Conservation (phyloP, 2,888 invertebrate genomes). For the Sinhomidia bicolor region DNA sequence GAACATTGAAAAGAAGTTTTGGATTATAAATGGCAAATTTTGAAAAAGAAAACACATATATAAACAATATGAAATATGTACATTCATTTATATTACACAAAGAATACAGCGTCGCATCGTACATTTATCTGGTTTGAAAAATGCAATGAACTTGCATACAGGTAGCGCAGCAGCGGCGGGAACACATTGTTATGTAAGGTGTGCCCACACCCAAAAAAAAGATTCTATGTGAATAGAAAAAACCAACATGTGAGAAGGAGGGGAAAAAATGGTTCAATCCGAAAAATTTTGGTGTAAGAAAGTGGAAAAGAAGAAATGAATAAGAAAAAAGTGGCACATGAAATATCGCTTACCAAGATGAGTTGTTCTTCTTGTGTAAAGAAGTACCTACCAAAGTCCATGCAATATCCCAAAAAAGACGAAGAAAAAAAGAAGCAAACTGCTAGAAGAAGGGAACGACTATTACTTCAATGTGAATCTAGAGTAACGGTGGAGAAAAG, state of each 20-base stretch:
- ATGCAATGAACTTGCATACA: too few relatives aligned
- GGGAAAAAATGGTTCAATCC: conserved; percentile 18
- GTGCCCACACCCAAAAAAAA: not conserved
- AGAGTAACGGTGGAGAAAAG: not conserved
- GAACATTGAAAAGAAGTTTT: not conserved
- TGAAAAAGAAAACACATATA: not conserved
- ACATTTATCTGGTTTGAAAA: too few relatives aligned
- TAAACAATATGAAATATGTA: not conserved
- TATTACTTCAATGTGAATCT: not conserved
- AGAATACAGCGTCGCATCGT: too few relatives aligned
- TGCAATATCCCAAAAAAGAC: not conserved
- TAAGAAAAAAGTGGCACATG: conserved; percentile 66
- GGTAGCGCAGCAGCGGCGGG: too few relatives aligned
- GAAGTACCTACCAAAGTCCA: not conserved
- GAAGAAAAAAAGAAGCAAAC: not conserved
- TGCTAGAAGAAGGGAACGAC: not conserved
- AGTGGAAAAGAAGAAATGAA: conserved; percentile 53
- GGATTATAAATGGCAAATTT: conserved; percentile 45
- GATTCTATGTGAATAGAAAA: too few relatives aligned
- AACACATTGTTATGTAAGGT: not conserved
- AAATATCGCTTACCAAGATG: conserved; percentile 70
- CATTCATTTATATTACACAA: not conserved
- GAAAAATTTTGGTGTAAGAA: not conserved
- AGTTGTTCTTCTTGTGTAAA: conserved; percentile 31
- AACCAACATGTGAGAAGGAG: too few relatives aligned